Percentiles rank a stretch among this genome's conserved stretches.
Conservation (phyloP, 1,140 invertebrate genomes). For the Wasmannia auropunctata region DNA sequence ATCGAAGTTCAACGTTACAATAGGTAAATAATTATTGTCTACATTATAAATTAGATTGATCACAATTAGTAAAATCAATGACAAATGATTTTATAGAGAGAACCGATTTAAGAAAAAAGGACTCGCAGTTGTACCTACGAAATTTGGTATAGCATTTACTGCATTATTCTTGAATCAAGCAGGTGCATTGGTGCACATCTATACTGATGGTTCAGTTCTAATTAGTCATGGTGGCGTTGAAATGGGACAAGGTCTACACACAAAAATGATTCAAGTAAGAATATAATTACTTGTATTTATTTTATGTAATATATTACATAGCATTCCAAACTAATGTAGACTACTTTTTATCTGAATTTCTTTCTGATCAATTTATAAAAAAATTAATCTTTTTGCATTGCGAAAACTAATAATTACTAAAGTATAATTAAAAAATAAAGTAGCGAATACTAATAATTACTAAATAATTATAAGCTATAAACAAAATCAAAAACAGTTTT, state of each 20-base stretch:
- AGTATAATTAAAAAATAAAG: too few species aligned
- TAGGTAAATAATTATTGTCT: slow-evolving; percentile 83
- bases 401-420: too few species aligned
- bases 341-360: too few species aligned
- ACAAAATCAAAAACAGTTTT: too few species aligned
- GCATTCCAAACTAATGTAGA: too few species aligned
- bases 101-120: slow-evolving; percentile 96
- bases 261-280: slow-evolving; percentile 95
- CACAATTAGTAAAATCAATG: not conserved
- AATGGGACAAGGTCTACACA: slow-evolving; percentile 98
- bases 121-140: slow-evolving; percentile 94
- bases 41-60: not conserved
- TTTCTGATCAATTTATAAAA: too few species aligned
- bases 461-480: too few species aligned
- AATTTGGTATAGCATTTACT: slow-evolving; percentile 95
- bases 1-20: slow-evolving; percentile 90
- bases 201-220: slow-evolving; percentile 96
- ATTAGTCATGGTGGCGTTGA: slow-evolving; percentile 96
- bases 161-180: slow-evolving; percentile 94
- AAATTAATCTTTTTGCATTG: too few species aligned
- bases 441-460: too few species aligned
- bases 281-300: not conserved
- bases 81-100: slow-evolving; percentile 85
- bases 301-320: not conserved
- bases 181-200: slow-evolving; percentile 95